phyloP scores from a whole-genome alignment of 1,140 invertebrate species.

The Ips nitidus region DNA sequence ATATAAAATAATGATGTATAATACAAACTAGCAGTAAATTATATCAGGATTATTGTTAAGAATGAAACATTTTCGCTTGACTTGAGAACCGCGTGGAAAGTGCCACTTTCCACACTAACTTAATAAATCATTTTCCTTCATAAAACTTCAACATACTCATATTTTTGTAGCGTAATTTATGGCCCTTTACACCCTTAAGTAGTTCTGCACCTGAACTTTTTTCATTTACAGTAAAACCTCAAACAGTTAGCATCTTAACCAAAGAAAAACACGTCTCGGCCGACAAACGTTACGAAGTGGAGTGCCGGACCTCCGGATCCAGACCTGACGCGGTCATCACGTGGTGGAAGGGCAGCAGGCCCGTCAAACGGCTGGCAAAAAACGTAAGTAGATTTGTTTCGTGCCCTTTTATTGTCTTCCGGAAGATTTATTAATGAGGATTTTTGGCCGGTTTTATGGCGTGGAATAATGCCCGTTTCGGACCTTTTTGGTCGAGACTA shows the following conservation, averaged over 20 bases:
- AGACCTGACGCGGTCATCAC: constrained; percentile 79
- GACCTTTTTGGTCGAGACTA: background rate
- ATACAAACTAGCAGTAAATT: too few species aligned
- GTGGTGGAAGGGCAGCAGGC: constrained; percentile 81
- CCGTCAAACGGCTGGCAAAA: constrained; percentile 74
- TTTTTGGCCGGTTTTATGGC: constrained; percentile 6
- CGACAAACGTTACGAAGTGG: constrained; percentile 78
- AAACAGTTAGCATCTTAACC: constrained; percentile 75
- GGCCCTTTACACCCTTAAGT: too few species aligned
- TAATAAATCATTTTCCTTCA: too few species aligned
- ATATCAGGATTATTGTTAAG: too few species aligned
- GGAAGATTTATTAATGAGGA: constrained; percentile 14
- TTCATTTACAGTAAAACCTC: constrained; percentile 71
- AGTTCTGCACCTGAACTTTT: background rate
- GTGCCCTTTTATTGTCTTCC: constrained; percentile 19
- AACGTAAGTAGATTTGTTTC: constrained; percentile 64
- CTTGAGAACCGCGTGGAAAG: too few species aligned
- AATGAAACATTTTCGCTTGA: too few species aligned
- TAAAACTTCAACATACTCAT: too few species aligned
- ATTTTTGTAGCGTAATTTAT: too few species aligned
- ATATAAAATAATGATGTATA: too few species aligned
- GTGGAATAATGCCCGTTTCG: constrained; percentile 12
- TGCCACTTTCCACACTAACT: too few species aligned
- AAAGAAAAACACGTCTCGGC: constrained; percentile 77
- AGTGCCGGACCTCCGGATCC: constrained; percentile 80